phyloP scores from a whole-genome alignment of 1,140 invertebrate genomes.

The Pemphigus obesinymphae region DNA sequence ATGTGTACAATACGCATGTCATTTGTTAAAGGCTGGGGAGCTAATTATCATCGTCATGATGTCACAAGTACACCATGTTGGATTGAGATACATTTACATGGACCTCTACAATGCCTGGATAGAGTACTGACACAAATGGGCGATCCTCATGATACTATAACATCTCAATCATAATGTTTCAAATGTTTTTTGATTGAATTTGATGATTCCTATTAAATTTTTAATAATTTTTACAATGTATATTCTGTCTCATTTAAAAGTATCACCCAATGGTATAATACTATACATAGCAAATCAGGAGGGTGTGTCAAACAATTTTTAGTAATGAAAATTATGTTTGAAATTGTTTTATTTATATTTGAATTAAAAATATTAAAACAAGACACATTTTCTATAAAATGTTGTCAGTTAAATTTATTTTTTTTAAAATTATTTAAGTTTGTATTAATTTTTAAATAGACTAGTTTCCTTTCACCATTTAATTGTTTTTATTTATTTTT shows the following conservation, averaged over 20 bases:
- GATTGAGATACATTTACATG: constrained; percentile 88
- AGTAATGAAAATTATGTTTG: no score
- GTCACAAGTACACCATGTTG: constrained; percentile 94
- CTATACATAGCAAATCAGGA: no score
- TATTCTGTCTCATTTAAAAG: no score
- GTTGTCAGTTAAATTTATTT: neutral
- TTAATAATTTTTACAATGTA: no score
- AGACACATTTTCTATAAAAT: neutral
- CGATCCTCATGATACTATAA: constrained; percentile 83
- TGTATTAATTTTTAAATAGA: neutral
- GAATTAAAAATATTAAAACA: neutral
- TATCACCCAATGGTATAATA: no score
- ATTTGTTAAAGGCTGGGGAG: constrained; percentile 98
- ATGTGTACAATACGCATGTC: constrained; percentile 98
- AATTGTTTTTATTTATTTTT: no score
- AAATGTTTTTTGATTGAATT: neutral
- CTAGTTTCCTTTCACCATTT: no score
- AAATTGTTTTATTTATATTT: neutral
- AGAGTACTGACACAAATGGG: constrained; percentile 90
- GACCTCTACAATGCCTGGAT: constrained; percentile 86
- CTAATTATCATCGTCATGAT: constrained; percentile 93
- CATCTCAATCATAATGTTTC: constrained; percentile 75
- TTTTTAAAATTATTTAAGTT: neutral
- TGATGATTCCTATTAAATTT: no score
- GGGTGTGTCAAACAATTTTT: no score